These are phyloP conservation scores for Augiades crinisus DNA, from an alignment of 2,888 invertebrate species.

Conservation along the genomic window DNA sequence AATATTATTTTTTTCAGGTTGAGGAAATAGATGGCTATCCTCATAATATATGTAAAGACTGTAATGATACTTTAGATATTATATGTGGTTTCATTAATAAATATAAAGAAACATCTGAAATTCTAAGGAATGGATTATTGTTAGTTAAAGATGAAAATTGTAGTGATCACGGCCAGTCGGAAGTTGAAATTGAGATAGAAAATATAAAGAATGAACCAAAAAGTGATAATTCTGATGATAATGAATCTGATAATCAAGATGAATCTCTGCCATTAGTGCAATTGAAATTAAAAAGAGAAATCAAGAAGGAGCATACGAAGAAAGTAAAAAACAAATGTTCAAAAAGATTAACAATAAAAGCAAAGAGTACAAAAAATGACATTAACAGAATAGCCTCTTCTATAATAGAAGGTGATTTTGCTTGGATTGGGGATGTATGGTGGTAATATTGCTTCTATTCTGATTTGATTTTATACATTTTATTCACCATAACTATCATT, in stretches of 20 bases:
- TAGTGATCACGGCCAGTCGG: constrained; percentile 32
- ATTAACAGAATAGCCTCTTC: constrained; percentile 61
- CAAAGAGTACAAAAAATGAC: constrained; percentile 33
- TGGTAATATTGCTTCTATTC: constrained; percentile 52
- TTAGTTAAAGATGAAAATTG: constrained; percentile 50
- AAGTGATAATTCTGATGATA: constrained; percentile 34
- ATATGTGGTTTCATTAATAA: constrained; percentile 55
- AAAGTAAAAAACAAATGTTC: constrained; percentile 28
- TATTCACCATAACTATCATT: too few relatives aligned
- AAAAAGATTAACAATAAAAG: constrained; percentile 32
- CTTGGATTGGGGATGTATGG: constrained; percentile 68
- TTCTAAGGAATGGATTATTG: constrained; percentile 47
- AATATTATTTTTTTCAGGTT: constrained; percentile 47
- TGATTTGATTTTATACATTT: constrained; percentile 11
- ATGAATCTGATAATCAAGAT: constrained; percentile 30
- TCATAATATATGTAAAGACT: constrained; percentile 54
- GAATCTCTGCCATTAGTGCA: constrained; percentile 25
- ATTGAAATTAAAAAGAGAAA: constrained; percentile 31
- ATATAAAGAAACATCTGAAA: constrained; percentile 52
- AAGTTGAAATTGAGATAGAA: constrained; percentile 41
- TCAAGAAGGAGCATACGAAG: constrained; percentile 24
- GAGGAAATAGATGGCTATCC: constrained; percentile 65
- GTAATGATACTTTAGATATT: constrained; percentile 51
- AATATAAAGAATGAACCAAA: constrained; percentile 45
- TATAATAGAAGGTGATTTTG: constrained; percentile 64